Evolutionary conservation across 1,140 invertebrate species (phyloP).

Genomic region (Sinonovacula constricta): DNA sequence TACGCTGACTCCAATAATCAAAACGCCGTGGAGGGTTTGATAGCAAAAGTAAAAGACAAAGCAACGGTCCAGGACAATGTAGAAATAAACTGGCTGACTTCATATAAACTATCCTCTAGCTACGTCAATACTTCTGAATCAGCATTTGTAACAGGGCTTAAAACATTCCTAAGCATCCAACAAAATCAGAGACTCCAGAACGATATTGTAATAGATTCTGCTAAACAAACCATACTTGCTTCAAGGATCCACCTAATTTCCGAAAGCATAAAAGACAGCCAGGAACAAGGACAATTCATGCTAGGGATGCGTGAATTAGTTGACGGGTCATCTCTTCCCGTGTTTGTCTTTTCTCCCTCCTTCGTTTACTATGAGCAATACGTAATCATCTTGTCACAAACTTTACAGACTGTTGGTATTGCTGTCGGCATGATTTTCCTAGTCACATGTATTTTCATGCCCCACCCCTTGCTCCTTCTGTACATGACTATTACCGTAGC

Average conservation of each 20-base stretch:
- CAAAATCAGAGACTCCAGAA: constrained; percentile 82
- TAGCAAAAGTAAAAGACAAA: background rate
- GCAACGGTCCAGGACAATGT: constrained; percentile 83
- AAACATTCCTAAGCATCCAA: constrained; percentile 81
- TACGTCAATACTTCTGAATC: constrained; percentile 77
- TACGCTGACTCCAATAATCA: constrained; percentile 15
- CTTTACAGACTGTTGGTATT: constrained; percentile 94
- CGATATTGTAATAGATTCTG: constrained; percentile 91
- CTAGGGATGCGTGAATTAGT: constrained; percentile 61
- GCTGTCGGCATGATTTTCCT: constrained; percentile 97
- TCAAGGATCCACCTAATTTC: constrained; percentile 67
- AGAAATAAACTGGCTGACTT: constrained; percentile 85
- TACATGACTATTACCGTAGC: constrained; percentile 97
- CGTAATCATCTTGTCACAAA: constrained; percentile 94
- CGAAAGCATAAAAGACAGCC: constrained; percentile 53
- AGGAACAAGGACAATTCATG: constrained; percentile 66
- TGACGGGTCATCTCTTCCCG: constrained; percentile 52
- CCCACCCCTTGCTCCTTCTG: constrained; percentile 93
- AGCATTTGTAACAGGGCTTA: constrained; percentile 89
- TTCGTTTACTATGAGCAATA: constrained; percentile 84
- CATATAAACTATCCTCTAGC: constrained; percentile 79
- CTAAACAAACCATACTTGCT: constrained; percentile 88
- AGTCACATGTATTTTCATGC: constrained; percentile 97
- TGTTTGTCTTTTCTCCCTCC: constrained; percentile 64
- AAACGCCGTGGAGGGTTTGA: constrained; percentile 5